Percentiles rank a stretch among this genome's conserved stretches.
Conservation (phyloP, 2,113 vertebrate genomes). For the Delphinapterus leucas region DNA sequence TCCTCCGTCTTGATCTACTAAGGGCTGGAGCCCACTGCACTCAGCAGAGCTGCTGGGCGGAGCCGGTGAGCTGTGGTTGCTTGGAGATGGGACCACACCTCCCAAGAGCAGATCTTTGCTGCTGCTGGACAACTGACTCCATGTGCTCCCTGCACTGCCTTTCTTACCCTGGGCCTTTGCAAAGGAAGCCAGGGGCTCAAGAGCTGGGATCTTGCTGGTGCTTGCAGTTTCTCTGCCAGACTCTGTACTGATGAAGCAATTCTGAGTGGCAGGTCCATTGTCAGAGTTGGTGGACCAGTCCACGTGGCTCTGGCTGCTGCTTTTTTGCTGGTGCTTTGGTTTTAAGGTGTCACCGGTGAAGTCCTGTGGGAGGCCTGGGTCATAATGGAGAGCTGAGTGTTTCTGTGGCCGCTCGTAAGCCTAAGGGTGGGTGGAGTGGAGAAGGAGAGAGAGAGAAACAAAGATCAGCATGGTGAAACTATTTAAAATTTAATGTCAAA, state of each 20-base stretch:
- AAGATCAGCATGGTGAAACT: background rate
- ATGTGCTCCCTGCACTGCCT: constrained; percentile 78
- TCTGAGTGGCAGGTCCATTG: constrained; percentile 84
- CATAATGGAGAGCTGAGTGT: constrained; percentile 88
- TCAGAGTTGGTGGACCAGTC: constrained; percentile 90
- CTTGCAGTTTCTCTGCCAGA: constrained; percentile 85
- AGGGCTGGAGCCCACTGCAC: constrained; percentile 80
- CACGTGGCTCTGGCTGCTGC: constrained; percentile 88
- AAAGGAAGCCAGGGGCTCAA: constrained; percentile 86
- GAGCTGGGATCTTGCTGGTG: constrained; percentile 84
- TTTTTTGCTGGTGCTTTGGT: constrained; percentile 97
- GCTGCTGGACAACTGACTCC: constrained; percentile 81
- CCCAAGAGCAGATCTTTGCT: constrained; percentile 81
- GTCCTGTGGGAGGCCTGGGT: constrained; percentile 88
- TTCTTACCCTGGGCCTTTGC: constrained; percentile 89
- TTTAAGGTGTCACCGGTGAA: constrained; percentile 94
- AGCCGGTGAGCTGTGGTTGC: constrained; percentile 43
- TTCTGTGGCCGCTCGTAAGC: constrained; percentile 93
- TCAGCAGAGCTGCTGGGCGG: constrained; percentile 75
- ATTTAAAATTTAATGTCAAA: background rate
- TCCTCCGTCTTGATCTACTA: constrained; percentile 86
- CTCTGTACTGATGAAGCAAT: constrained; percentile 87
- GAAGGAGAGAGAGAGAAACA: constrained; percentile 52
- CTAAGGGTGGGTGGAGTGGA: constrained; percentile 76
- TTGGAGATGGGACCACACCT: constrained; percentile 77